Base-by-base conservation (phyloP, 2,113 vertebrate species). In the Blennius ocellaris region DNA sequence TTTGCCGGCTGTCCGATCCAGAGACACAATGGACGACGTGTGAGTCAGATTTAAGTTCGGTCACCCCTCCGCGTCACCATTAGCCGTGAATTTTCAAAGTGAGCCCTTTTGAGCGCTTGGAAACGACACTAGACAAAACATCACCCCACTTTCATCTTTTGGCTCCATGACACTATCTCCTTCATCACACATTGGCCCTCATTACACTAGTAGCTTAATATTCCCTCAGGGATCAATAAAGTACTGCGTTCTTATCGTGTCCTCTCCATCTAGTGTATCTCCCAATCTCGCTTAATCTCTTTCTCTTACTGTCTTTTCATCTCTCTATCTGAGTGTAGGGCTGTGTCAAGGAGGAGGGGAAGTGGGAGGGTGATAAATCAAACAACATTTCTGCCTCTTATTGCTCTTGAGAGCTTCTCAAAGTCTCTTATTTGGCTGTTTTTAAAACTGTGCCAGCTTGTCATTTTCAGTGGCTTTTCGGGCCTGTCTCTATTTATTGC, bases 141-240 rank as follows among this genome's bases (percentile, higher is more conserved):
- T 7, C 11, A 6, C 59, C 64, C 43, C 1, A 53, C 76, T 82
- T 78, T 88, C 78, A 85, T 90, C 82, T 79, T 41, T 52, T 36
- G 50, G 41, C 59, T 40, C 49, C 43, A 52, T 68, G 68, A 82
- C 83, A 76, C 79, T 76, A 82, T 89, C 83, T 78, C 6, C 69
- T 86, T 77, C 21, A 86, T 91, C 87, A 78, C 60, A 60, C 73
- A 47, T 69, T 86, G 39, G 0, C 73, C 80, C 73, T 89, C 87
- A 89, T 91, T 83, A 87, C 88, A 85, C 81, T 37, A 65, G 50
- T 71, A 74, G 79, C 82, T 81, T 87, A 78, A 87, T 90, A 87
- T 90, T 85, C 83, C 86, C 87, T 5, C 56, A 10, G 85, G 83
- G 89, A 89, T 90, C 86, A 89, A 90, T 83, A 88, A 78, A 82